Conservation (phyloP, 2,797 vertebrate species). For the Brachyalestes nurse region DNA sequence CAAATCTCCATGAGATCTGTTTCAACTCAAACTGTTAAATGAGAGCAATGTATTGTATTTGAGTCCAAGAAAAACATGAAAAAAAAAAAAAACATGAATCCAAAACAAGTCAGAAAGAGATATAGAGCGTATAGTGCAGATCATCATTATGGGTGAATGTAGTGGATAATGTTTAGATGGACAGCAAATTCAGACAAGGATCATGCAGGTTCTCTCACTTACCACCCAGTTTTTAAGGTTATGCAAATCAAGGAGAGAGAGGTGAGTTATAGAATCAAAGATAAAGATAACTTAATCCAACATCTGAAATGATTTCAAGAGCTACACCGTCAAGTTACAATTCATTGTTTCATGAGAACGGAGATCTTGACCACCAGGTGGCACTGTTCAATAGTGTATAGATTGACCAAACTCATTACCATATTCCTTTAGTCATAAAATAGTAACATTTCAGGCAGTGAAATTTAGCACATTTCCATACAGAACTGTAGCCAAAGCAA, state of each 20-base stretch:
- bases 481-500: too few relatives aligned
- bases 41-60: not conserved
- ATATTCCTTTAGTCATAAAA: not conserved
- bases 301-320: conserved; percentile 27
- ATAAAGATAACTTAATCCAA: conserved; percentile 55
- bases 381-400: not conserved
- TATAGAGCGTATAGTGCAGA: conserved; percentile 19
- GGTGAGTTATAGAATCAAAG: conserved; percentile 80
- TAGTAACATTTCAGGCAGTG: not conserved
- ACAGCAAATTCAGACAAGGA: conserved; percentile 84
- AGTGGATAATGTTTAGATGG: conserved; percentile 73
- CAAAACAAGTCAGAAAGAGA: conserved; percentile 12
- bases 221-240: conserved; percentile 92
- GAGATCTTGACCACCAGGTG: conserved; percentile 29
- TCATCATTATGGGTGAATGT: conserved; percentile 11
- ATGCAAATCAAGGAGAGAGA: conserved; percentile 90
- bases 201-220: conserved; percentile 98
- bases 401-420: not conserved
- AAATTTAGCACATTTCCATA: not conserved
- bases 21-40: conserved; percentile 39
- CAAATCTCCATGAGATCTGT: conserved; percentile 25
- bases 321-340: not conserved
- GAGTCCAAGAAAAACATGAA: too few relatives aligned
- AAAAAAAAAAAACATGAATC: conserved; percentile 5
- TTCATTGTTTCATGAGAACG: not conserved